Conservation (phyloP, 2,113 vertebrate species). For the Spheniscus mendiculus region DNA sequence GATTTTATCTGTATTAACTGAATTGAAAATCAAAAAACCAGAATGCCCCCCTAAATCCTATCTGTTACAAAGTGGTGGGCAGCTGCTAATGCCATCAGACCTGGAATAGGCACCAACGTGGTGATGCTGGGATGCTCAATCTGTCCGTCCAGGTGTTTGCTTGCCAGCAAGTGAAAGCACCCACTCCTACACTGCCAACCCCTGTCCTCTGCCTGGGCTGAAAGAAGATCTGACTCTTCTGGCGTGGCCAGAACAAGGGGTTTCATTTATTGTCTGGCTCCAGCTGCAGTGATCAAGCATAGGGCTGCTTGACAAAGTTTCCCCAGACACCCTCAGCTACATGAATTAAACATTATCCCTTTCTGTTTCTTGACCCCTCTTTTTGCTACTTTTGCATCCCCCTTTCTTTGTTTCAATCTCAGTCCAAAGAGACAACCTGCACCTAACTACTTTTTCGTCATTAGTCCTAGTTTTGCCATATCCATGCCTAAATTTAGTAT, state of each 20-base stretch:
- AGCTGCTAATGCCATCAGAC: neutral
- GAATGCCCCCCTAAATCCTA: neutral
- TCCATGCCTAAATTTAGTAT: neutral
- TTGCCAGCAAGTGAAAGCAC: neutral
- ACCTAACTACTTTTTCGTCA: neutral
- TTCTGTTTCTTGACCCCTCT: neutral
- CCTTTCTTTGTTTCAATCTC: neutral
- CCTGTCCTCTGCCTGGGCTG: neutral
- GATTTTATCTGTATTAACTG: neutral
- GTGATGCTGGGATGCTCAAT: neutral
- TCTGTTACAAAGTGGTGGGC: neutral
- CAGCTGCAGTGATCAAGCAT: neutral
- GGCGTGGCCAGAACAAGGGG: neutral
- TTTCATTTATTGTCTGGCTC: neutral
- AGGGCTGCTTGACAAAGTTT: neutral
- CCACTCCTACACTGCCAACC: neutral
- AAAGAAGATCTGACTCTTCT: neutral
- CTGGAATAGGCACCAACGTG: neutral
- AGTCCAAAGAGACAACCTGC: fast-evolving
- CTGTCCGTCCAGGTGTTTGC: neutral
- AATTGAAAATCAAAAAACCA: neutral
- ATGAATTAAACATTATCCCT: fast-evolving
- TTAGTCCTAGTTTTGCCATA: neutral
- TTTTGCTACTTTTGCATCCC: neutral
- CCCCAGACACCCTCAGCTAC: neutral